These are phyloP conservation scores for Emydura subglobosa DNA, from an alignment of 2,113 vertebrate species.

Conservation along the genomic window DNA sequence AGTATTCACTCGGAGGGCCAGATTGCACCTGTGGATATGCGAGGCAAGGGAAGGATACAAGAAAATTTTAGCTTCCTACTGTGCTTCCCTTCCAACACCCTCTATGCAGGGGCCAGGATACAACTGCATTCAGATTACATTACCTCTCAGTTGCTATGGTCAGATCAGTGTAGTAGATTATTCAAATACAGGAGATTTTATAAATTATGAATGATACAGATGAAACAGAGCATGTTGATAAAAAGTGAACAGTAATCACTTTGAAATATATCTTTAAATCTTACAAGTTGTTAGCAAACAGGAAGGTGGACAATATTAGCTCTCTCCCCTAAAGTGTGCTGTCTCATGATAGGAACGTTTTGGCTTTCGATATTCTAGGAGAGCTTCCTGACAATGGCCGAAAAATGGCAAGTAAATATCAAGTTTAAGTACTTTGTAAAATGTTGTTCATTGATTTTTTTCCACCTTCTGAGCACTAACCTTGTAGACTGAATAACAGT, in stretches of 20 bases:
- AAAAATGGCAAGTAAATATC: slow-evolving; percentile 9
- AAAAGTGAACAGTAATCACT: not conserved
- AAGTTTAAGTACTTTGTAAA: slow-evolving; percentile 23
- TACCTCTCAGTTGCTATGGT: not conserved
- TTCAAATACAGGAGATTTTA: not conserved
- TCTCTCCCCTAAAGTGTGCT: not conserved
- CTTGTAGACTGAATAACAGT: slow-evolving; percentile 27
- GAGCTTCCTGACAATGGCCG: not conserved
- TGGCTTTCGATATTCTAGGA: slow-evolving; percentile 13
- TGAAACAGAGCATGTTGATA: not conserved
- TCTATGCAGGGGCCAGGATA: not conserved
- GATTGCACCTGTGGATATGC: not conserved
- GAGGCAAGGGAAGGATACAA: not conserved
- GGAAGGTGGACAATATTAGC: not conserved
- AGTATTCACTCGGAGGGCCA: not conserved
- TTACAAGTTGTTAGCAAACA: not conserved
- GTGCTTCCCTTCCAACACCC: not conserved
- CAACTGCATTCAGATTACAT: not conserved
- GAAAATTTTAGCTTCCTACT: not conserved
- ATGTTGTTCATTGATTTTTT: not conserved
- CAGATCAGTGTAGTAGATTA: not conserved
- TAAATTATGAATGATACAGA: not conserved
- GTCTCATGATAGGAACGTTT: not conserved
- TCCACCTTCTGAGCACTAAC: slow-evolving; percentile 16
- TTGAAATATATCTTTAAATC: not conserved